Percentiles rank a stretch among this genome's conserved stretches.
Evolutionary conservation across 2,888 invertebrate species (phyloP).

Genomic region (Diarsia brunnea): DNA sequence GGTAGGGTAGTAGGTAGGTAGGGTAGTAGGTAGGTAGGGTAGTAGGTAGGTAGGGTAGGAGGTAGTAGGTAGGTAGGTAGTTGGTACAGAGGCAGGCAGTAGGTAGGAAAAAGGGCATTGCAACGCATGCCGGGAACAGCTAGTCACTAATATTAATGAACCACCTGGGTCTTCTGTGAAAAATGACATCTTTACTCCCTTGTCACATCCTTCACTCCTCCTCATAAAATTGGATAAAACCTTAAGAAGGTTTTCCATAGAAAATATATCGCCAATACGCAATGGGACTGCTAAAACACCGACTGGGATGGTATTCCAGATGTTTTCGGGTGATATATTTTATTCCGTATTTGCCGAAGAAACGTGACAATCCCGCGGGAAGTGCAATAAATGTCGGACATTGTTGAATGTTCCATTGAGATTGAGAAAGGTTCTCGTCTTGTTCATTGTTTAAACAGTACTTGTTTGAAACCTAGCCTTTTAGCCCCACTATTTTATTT

Average conservation of each 20-base stretch:
- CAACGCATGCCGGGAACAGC: too few relatives aligned
- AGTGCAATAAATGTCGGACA: conserved; percentile 41
- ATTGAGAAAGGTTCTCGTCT: conserved; percentile 32
- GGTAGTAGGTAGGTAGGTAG: too few relatives aligned
- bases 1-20: too few relatives aligned
- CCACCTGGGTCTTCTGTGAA: not conserved
- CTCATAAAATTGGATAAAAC: conserved; percentile 5
- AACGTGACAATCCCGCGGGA: conserved; percentile 30
- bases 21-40: too few relatives aligned
- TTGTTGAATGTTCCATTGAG: conserved; percentile 38
- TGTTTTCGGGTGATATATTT: conserved; percentile 30
- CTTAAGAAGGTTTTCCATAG: not conserved
- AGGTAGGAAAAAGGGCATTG: too few relatives aligned
- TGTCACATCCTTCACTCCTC: not conserved
- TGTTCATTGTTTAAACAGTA: conserved; percentile 24
- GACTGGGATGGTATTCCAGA: conserved; percentile 1
- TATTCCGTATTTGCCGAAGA: conserved; percentile 38
- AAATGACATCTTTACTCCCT: not conserved
- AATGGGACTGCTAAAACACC: conserved; percentile 11
- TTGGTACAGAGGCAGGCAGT: too few relatives aligned
- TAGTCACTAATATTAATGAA: not conserved
- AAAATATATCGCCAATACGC: conserved; percentile 4
- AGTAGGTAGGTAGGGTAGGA: too few relatives aligned
- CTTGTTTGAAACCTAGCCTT: conserved; percentile 11
- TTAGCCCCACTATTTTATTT: conserved; percentile 5